phyloP scores from a whole-genome alignment of 2,797 vertebrate species.

The Phoxinus dragarum region DNA sequence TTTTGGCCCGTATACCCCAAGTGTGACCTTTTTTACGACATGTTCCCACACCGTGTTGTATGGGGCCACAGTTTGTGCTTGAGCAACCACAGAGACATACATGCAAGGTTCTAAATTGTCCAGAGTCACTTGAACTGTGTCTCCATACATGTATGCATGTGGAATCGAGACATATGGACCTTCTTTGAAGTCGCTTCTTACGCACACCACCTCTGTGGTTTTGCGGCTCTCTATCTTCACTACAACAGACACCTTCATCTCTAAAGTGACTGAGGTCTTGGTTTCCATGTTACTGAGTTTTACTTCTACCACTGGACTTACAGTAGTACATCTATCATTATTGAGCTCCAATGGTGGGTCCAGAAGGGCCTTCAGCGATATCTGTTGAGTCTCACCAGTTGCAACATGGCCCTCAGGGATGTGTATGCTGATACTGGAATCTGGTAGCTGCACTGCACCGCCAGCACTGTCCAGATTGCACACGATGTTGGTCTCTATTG shows the following conservation, averaged over 20 bases:
- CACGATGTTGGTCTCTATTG: conserved; percentile 91
- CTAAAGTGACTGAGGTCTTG: conserved; percentile 84
- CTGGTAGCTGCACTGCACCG: conserved; percentile 91
- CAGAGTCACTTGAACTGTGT: conserved; percentile 89
- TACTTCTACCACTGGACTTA: conserved; percentile 93
- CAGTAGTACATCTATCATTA: conserved; percentile 88
- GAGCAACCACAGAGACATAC: conserved; percentile 89
- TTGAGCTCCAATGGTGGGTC: conserved; percentile 93
- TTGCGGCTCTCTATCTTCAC: conserved; percentile 86
- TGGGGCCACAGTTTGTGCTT: conserved; percentile 80
- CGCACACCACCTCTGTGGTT: conserved; percentile 84
- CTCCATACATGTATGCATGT: conserved; percentile 83
- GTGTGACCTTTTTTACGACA: conserved; percentile 90
- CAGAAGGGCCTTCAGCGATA: conserved; percentile 91
- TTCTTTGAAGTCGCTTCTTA: conserved; percentile 90
- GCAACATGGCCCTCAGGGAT: conserved; percentile 90
- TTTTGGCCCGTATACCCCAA: conserved; percentile 94
- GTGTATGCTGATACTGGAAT: conserved; percentile 90
- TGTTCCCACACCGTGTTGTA: conserved; percentile 92
- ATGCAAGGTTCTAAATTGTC: conserved; percentile 94
- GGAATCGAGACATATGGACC: conserved; percentile 87
- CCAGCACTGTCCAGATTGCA: conserved; percentile 92
- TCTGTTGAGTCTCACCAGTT: conserved; percentile 89
- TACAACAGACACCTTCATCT: conserved; percentile 91
- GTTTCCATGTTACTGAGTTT: conserved; percentile 95